Base-by-base conservation (phyloP, 2,113 vertebrate genomes). In the Tupaia chinensis region DNA sequence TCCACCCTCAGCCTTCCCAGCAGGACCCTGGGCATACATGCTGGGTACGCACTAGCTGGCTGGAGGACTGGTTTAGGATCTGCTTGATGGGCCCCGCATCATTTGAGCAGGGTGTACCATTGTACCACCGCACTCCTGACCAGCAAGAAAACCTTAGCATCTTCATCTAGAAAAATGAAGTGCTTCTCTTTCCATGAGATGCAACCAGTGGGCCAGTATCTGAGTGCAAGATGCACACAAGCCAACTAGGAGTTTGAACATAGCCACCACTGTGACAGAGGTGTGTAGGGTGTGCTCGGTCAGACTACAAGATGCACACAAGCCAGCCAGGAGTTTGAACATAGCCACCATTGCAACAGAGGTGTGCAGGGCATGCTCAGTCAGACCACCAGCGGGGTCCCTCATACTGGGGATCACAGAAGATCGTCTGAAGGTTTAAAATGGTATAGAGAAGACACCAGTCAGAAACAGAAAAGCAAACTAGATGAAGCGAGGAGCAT, bases 301-400 rank as follows among this genome's bases (percentile, higher is more conserved):
- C 22, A 9, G 69, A 58, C 56, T 5, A 12, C 12, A 19, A 54
- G 56, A 53, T 53, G 60, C 22, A 7, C 15, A 16, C 13, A 22
- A 32, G 34, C 17, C 12, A 32, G 13, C 16, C 23, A 53, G 89
- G 56, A 70, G 25, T 56, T 1, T n/a, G 54, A n/a, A 44, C 44
- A 5, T 6, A 34, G 29, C 20, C 65, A 12, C 1, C 17, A 12
- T 22, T 23, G 9, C 23, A 6, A 6, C 14, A 20, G 34, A 32
- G 8, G 53, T 13, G 29, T 7, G 1, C 22, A 29, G 16, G 32
- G 77, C 44, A 3, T 1, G 9, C 44, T 20, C 19, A 7, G 32
- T 14, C 10, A 7, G 56, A 16, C 4, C 0, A 1, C 10, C 29
- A 78, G 32, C 23, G 29, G 5, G 15, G 2, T 16, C 9, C 19